phyloP scores from a whole-genome alignment of 2,888 invertebrate species.

The Subacronicta megacephala region DNA sequence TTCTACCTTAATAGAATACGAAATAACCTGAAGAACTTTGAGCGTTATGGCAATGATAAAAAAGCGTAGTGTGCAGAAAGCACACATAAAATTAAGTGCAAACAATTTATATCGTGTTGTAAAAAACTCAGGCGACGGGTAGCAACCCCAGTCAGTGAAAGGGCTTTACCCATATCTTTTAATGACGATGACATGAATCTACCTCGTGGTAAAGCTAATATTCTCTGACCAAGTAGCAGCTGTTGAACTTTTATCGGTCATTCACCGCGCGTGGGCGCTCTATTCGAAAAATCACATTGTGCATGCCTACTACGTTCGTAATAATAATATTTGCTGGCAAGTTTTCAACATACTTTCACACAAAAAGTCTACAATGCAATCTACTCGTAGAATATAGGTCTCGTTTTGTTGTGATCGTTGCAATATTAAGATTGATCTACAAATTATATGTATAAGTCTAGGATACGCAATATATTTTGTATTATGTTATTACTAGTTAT shows the following conservation, averaged over 20 bases:
- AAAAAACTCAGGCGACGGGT: conserved; percentile 37
- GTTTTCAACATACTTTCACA: conserved; percentile 69
- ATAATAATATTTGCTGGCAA: conserved; percentile 76
- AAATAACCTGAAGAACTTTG: conserved; percentile 6
- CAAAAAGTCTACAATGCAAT: conserved; percentile 60
- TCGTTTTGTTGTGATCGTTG: conserved; percentile 55
- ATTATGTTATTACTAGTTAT: too few species aligned
- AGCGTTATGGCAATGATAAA: conserved; percentile 41
- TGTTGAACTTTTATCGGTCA: conserved; percentile 77
- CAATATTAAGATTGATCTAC: conserved; percentile 3
- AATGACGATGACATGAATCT: conserved; percentile 44
- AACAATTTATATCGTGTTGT: conserved; percentile 46
- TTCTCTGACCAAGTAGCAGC: conserved; percentile 44
- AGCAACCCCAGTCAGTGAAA: conserved; percentile 45
- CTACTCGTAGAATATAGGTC: conserved; percentile 67
- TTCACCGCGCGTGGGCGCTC: conserved; percentile 62
- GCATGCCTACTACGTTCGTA: conserved; percentile 31
- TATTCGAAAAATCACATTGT: conserved; percentile 66
- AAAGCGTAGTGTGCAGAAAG: conserved; percentile 33
- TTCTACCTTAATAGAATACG: conserved; percentile 6
- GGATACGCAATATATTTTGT: too few species aligned
- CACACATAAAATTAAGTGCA: conserved; percentile 45
- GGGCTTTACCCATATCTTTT: conserved; percentile 45
- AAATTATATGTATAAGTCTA: too few species aligned
- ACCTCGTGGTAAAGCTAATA: conserved; percentile 40